Evolutionary conservation across 2,113 vertebrate genomes (phyloP), one percentile per base, ranked within the genome.

Genomic region (Miniopterus natalensis): DNA sequence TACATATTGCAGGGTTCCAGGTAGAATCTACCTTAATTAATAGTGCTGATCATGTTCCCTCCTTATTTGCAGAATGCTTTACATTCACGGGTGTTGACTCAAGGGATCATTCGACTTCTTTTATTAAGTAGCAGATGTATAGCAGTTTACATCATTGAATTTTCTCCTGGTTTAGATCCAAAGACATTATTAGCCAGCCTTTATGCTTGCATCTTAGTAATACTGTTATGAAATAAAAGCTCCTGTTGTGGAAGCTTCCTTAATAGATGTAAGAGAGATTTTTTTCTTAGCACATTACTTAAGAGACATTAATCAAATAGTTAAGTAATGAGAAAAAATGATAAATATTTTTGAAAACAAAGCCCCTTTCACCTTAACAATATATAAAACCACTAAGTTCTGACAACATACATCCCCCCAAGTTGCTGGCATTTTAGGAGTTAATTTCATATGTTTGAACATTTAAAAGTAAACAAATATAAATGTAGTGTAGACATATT

Each of bases 81-180:
- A 42, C 59, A 23, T 83, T 91, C 63, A 40, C 7, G 51, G 78
- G 49, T 91, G 71, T 91, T 92, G 93, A 95, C 86, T 89, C 96
- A 70, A 68, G 81, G 89, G 74, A 95, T 93, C 84, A 59, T 86
- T 95, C 8, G 9, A 53, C 55, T 92, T 70, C 80, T 93, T 92
- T 84, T 90, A 95, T 55, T 83, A 96, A 96, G 74, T 89, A 95
- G 94, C 88, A 77, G 65, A 75, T 75, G 53, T 66, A 75, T 65
- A 93, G 57, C 75, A 61, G 10, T 95, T 95, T 94, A 88, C 77
- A 95, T 93, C 90, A 93, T n/a, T 95, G 81, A 61, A 65, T 95
- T 95, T 88, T 79, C 94, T 97, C 59, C 88, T 91, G 90, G 90
- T 94, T 95, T 92, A 91, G 31, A 89, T 95, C 95, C 96, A 96